Percentiles rank a stretch among this genome's conserved stretches.
Conservation (phyloP, 2,113 vertebrate genomes). For the Polyodon spathula region DNA sequence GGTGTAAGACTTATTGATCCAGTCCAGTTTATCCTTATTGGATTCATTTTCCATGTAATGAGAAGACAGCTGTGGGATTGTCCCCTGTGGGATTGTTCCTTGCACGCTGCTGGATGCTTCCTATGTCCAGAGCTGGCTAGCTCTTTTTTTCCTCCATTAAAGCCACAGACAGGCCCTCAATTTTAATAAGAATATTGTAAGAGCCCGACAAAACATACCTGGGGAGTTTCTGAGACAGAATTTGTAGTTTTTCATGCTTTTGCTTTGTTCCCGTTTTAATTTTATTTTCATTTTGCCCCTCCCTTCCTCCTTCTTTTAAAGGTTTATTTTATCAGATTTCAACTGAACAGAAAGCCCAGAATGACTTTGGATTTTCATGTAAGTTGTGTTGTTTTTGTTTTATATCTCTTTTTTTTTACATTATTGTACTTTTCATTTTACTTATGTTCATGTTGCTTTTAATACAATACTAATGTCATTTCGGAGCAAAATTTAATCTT, state of each 20-base stretch:
- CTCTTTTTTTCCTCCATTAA: constrained; percentile 42
- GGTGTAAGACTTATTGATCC: too few relatives aligned
- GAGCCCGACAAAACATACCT: constrained; percentile 42
- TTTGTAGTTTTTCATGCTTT: constrained; percentile 66
- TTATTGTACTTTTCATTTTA: neutral
- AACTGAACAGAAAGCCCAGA: constrained; percentile 84
- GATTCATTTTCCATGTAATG: neutral
- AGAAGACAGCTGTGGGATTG: neutral
- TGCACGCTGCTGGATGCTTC: neutral
- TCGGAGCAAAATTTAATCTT: too few relatives aligned
- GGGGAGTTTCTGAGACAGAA: constrained; percentile 41
- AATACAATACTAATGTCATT: too few relatives aligned
- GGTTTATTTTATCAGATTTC: constrained; percentile 96
- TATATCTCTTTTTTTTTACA: constrained; percentile 18
- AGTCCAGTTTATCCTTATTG: too few relatives aligned
- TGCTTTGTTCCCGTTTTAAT: constrained; percentile 64
- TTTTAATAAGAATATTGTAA: constrained; percentile 60
- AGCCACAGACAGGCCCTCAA: constrained; percentile 48
- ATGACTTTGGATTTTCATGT: constrained; percentile 94
- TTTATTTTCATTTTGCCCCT: constrained; percentile 63
- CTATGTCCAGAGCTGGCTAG: constrained; percentile 19
- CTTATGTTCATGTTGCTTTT: constrained; percentile 16
- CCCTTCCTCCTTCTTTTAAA: constrained; percentile 61
- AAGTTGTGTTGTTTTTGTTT: constrained; percentile 74
- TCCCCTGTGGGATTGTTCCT: neutral